Base-by-base conservation (phyloP, 1,140 invertebrate genomes). In the Agrilus planipennis region DNA sequence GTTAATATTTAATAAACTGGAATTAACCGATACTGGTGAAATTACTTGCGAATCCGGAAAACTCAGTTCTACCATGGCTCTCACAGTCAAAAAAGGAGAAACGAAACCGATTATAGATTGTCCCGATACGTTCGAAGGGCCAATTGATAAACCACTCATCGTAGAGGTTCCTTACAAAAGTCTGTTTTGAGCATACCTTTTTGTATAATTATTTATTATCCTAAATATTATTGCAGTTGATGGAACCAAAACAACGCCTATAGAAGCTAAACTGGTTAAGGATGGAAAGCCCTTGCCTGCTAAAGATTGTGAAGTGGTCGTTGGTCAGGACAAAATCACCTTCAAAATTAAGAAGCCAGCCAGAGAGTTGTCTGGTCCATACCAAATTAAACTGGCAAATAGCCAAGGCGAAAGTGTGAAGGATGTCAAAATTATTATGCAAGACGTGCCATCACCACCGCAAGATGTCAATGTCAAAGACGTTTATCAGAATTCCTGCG, bases 91-190 rank as follows among this genome's bases (percentile, higher is more conserved):
- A 44, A 85, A 89, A 52, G 86, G 85, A 30, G 86, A 89, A 62
- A 84, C 79, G 25, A 80, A 79, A 47, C 86, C 86, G 2, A 71
- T 76, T 36, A 84, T 85, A 40, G 77, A 88, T 44, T 82, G 84
- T 50, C 81, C 84, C 11, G 78, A 84, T 43, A 76, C 79, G 32
- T 79, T 89, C 55, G 78, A 84, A 61, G 86, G 83, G 39, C 85
- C 88, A 25, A 75, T 76, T 51, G 80, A 72, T 59, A 75, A 81
- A 49, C 82, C 85, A 22, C 77, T 91, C 34, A 66, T 81, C 39
- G 79, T 90, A 54, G 78, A 89, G 61, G 82, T 96, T 60, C 93
- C 92, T 55, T 97, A 84, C 65, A 84, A 84, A 73, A 78, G 90
- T 94, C 72, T 61, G 55, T 50, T 35, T 40, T 39, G n/a, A 15